These are phyloP conservation scores for Lucinisca nassula DNA, from an alignment of 2,888 invertebrate species.

Conservation along the genomic window DNA sequence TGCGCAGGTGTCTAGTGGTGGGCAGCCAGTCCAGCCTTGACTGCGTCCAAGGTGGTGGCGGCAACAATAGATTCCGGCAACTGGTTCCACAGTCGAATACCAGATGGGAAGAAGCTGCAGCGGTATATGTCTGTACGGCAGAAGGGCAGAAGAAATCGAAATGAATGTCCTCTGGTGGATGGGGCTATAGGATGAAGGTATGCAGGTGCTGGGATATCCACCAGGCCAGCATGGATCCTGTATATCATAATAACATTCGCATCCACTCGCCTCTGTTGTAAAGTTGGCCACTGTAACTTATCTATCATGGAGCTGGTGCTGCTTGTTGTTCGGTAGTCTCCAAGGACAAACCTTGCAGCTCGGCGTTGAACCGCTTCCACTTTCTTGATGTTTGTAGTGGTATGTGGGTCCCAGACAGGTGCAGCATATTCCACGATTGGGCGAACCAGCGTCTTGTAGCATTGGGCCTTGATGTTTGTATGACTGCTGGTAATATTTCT, in stretches of 20 bases:
- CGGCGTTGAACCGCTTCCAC: slow-evolving; percentile 43
- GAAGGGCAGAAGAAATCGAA: no score
- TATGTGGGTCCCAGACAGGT: slow-evolving; percentile 47
- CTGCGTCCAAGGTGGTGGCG: no score
- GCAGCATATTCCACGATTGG: slow-evolving; percentile 42
- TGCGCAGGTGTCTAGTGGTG: no score
- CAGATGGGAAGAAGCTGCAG: no score
- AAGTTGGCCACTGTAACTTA: background rate
- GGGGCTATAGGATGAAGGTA: no score
- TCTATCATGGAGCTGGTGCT: background rate
- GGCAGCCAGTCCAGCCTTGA: no score
- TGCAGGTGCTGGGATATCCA: no score
- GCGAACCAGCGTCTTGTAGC: slow-evolving; percentile 36
- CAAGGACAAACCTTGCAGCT: slow-evolving; percentile 6
- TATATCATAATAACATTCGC: background rate
- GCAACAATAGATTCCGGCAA: no score
- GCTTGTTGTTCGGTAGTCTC: background rate
- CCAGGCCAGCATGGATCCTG: no score
- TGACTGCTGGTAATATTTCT: slow-evolving; percentile 41
- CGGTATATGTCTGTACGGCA: no score
- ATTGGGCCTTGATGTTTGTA: slow-evolving; percentile 33
- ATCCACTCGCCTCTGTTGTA: background rate
- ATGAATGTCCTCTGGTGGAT: no score
- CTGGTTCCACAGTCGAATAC: no score
- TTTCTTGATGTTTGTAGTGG: slow-evolving; percentile 21